Percentiles rank a stretch among this genome's conserved stretches.
phyloP scores from a whole-genome alignment of 2,797 vertebrate genomes.

The Paratrypauchen microcephalus region DNA sequence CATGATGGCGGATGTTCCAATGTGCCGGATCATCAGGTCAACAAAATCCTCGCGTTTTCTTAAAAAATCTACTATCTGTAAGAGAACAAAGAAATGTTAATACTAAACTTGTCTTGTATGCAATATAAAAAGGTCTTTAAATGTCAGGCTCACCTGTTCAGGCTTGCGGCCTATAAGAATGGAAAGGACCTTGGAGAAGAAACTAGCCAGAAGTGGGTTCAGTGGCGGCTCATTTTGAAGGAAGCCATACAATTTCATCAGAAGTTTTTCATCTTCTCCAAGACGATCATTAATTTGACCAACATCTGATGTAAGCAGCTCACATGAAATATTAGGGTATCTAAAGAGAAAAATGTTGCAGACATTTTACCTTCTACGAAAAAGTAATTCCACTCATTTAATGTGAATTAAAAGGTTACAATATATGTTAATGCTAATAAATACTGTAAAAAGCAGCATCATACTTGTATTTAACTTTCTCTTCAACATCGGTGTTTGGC shows the following conservation, averaged over 20 bases:
- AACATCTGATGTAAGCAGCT: constrained; percentile 96
- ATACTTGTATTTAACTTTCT: constrained; percentile 98
- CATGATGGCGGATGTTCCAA: constrained; percentile 98
- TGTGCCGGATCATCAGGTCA: constrained; percentile 96
- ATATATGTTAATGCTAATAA: neutral
- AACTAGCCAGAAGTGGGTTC: constrained; percentile 96
- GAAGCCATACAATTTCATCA: constrained; percentile 93
- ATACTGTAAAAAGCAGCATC: neutral
- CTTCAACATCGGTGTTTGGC: constrained; percentile 91
- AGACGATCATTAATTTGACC: constrained; percentile 94
- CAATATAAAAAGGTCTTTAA: neutral
- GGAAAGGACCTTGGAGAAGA: constrained; percentile 98
- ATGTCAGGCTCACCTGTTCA: constrained; percentile 84
- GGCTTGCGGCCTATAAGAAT: constrained; percentile 99
- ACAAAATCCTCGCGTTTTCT: constrained; percentile 95
- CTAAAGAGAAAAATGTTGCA: constrained; percentile 57
- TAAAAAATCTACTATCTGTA: constrained; percentile 95
- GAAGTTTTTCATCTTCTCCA: constrained; percentile 93
- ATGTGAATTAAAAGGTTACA: neutral
- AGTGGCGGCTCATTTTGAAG: constrained; percentile 92
- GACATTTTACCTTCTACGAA: neutral
- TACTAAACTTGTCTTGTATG: neutral
- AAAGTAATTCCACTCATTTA: neutral
- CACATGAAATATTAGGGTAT: constrained; percentile 98
- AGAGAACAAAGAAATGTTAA: constrained; percentile 11